Percentiles rank a stretch among this genome's conserved stretches.
These are phyloP conservation scores for Oriolus oriolus DNA, from an alignment of 2,113 vertebrate species.

Conservation along the genomic window DNA sequence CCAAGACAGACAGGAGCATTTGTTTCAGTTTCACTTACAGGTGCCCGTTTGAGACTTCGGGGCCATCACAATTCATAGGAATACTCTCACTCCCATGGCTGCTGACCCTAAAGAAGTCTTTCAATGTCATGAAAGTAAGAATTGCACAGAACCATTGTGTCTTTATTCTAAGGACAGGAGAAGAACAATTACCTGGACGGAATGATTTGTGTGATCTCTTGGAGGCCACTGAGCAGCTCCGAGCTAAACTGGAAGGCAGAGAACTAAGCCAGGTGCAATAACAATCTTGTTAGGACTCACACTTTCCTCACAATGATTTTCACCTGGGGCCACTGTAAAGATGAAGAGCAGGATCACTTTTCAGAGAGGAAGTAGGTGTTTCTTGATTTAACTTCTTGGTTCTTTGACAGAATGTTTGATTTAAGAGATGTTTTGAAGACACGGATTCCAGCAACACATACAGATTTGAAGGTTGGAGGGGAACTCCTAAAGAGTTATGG, in stretches of 20 bases:
- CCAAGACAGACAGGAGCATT: neutral
- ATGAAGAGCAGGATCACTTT: neutral
- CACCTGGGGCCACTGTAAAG: neutral
- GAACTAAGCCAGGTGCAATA: slow-evolving; percentile 10
- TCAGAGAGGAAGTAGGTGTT: neutral
- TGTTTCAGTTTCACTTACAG: neutral
- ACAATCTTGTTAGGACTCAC: neutral
- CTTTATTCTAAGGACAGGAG: neutral
- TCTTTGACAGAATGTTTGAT: neutral
- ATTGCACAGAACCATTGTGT: neutral
- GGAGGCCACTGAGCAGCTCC: slow-evolving; percentile 35
- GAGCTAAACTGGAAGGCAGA: slow-evolving; percentile 34
- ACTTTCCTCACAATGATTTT: neutral
- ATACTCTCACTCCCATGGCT: neutral
- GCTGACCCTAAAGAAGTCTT: neutral
- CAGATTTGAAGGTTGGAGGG: neutral
- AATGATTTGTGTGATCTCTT: slow-evolving; percentile 27
- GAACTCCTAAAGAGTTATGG: neutral
- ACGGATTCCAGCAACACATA: neutral
- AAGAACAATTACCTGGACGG: neutral
- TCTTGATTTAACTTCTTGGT: neutral
- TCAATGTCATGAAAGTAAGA: neutral
- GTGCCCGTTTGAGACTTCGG: neutral
- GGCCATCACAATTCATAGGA: neutral
- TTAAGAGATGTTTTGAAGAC: neutral